Evolutionary conservation across 1,140 invertebrate genomes (phyloP).

Genomic region (Aporrectodea caliginosa): DNA sequence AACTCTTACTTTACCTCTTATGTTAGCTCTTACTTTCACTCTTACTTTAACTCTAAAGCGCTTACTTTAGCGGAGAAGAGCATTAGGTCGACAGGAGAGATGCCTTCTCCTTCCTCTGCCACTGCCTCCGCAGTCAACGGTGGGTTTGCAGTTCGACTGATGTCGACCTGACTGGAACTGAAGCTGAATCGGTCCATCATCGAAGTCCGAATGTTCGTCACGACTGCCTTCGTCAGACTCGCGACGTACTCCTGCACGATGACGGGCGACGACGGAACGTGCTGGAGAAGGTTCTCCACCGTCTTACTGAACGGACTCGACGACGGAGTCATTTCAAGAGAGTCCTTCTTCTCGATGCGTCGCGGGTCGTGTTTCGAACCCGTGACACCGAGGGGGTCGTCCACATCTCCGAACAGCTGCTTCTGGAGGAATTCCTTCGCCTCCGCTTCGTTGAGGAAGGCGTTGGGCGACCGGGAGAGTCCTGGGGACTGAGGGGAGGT

Average conservation of each 20-base stretch:
- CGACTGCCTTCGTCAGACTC: slow-evolving; percentile 25
- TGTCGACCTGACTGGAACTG: neutral
- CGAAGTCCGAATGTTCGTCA: slow-evolving; percentile 14
- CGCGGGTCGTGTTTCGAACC: neutral
- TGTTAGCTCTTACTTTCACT: too few species aligned
- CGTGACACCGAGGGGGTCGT: neutral
- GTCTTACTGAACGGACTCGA: slow-evolving; percentile 23
- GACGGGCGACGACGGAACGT: slow-evolving; percentile 18
- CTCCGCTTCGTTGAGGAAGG: slow-evolving; percentile 42
- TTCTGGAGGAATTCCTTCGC: slow-evolving; percentile 46
- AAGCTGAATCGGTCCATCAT: slow-evolving; percentile 4
- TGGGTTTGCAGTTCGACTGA: neutral
- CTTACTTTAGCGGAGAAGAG: neutral
- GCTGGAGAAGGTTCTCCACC: slow-evolving; percentile 23
- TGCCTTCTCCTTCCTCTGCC: neutral
- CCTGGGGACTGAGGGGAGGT: neutral
- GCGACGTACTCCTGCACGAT: slow-evolving; percentile 30
- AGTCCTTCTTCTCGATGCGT: neutral
- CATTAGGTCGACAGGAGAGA: neutral
- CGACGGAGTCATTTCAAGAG: slow-evolving; percentile 1
- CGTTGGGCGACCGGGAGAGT: neutral
- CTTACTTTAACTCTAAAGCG: too few species aligned
- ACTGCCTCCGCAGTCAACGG: neutral
- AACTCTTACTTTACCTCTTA: too few species aligned
- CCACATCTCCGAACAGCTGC: slow-evolving; percentile 37